phyloP scores from a whole-genome alignment of 2,888 invertebrate species.

The Nomada goodeniana region DNA sequence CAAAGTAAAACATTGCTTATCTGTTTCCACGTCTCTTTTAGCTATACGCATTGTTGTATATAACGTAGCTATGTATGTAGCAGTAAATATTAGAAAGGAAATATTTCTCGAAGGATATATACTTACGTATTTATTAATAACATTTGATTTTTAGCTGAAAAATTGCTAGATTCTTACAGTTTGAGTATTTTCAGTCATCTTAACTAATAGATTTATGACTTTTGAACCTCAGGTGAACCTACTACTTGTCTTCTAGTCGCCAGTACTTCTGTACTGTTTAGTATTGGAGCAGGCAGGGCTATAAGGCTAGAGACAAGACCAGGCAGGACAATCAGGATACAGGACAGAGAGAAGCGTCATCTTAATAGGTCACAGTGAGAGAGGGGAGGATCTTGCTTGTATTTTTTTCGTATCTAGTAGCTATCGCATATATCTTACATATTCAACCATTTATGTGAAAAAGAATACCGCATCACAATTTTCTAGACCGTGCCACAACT shows the following conservation, averaged over 20 bases:
- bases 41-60: neutral
- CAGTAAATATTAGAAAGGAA: slow-evolving; percentile 7
- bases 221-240: slow-evolving; percentile 84
- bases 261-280: slow-evolving; percentile 84
- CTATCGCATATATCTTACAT: slow-evolving; percentile 73
- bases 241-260: slow-evolving; percentile 84
- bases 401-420: slow-evolving; percentile 73
- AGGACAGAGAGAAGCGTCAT: slow-evolving; percentile 80
- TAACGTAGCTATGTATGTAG: slow-evolving; percentile 2
- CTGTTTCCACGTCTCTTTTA: neutral
- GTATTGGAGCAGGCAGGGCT: slow-evolving; percentile 84
- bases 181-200: slow-evolving; percentile 73
- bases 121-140: slow-evolving; percentile 29
- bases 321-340: slow-evolving; percentile 82
- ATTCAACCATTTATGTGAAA: slow-evolving; percentile 69
- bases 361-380: slow-evolving; percentile 80
- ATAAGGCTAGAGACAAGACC: slow-evolving; percentile 81
- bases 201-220: slow-evolving; percentile 82
- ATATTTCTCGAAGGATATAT: slow-evolving; percentile 22
- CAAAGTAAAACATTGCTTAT: neutral
- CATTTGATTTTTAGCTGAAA: slow-evolving; percentile 54
- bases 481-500: slow-evolving; percentile 66
- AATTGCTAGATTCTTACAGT: slow-evolving; percentile 65
- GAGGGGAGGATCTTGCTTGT: slow-evolving; percentile 77
- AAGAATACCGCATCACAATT: slow-evolving; percentile 59